Conservation (phyloP, 2,888 invertebrate genomes). For the Drosophila gaucha region DNA sequence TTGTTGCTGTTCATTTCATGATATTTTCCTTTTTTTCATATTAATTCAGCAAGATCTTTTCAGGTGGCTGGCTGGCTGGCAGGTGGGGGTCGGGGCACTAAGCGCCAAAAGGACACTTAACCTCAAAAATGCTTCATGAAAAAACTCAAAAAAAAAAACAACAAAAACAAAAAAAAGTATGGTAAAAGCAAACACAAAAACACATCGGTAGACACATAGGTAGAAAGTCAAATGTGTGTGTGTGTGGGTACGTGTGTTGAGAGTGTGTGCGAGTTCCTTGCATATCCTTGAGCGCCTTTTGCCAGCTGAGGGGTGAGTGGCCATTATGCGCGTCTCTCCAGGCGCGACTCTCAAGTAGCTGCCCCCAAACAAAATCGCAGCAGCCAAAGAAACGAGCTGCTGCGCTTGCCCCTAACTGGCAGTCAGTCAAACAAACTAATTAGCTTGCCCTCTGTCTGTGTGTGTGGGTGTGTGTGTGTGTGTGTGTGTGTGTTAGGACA, state of each 20-base stretch:
- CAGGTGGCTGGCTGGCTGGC: slow-evolving; percentile 51
- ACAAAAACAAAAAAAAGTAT: slow-evolving; percentile 21
- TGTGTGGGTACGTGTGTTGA: slow-evolving; percentile 21
- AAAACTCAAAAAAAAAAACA: slow-evolving; percentile 50
- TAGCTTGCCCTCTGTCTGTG: slow-evolving; percentile 51
- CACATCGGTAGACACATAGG: no score
- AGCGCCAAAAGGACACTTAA: slow-evolving; percentile 80
- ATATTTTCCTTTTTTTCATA: slow-evolving; percentile 28
- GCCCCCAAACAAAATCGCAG: slow-evolving; percentile 24
- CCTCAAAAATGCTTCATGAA: slow-evolving; percentile 77
- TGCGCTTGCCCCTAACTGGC: slow-evolving; percentile 43
- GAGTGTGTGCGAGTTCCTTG: slow-evolving; percentile 39
- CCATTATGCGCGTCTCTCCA: slow-evolving; percentile 71
- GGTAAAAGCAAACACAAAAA: slow-evolving; percentile 34
- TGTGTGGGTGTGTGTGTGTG: slow-evolving; percentile 14
- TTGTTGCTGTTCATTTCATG: slow-evolving; percentile 52
- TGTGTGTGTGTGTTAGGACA: slow-evolving; percentile 17
- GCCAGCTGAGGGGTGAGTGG: slow-evolving; percentile 38
- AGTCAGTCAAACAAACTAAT: slow-evolving; percentile 72
- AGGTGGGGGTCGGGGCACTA: slow-evolving; percentile 35
- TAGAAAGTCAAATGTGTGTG: slow-evolving; percentile 26
- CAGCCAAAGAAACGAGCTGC: slow-evolving; percentile 61
- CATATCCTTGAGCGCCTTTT: slow-evolving; percentile 79
- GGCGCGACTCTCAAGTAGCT: slow-evolving; percentile 68
- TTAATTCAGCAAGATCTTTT: slow-evolving; percentile 73